phyloP scores from a whole-genome alignment of 2,797 vertebrate species.

The Pseudochaenichthys georgianus region DNA sequence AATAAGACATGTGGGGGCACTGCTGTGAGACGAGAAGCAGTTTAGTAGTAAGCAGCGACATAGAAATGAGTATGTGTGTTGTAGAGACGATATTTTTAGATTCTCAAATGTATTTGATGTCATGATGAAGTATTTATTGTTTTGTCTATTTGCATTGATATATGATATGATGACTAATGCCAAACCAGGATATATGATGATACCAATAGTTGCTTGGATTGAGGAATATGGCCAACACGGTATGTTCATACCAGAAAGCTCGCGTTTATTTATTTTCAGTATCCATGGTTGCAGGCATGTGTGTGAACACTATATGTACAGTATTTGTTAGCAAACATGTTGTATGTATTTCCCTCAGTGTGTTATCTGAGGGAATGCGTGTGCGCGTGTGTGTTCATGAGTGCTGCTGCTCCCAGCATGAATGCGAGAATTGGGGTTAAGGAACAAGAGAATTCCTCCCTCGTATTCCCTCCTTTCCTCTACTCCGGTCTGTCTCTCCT shows the following conservation, averaged over 20 bases:
- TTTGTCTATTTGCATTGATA: background rate
- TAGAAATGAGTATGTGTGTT: background rate
- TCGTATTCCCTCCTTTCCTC: conserved; percentile 71
- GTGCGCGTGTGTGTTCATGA: conserved; percentile 57
- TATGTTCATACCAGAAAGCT: background rate
- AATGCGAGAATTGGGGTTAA: conserved; percentile 80
- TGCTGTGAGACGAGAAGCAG: background rate
- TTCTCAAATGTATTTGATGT: background rate
- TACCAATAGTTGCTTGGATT: background rate
- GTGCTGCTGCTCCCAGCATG: conserved; percentile 72
- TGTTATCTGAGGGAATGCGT: conserved; percentile 12
- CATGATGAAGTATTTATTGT: background rate
- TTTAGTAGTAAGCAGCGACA: background rate
- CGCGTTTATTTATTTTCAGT: background rate
- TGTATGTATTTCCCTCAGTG: conserved; percentile 37
- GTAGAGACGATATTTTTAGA: background rate
- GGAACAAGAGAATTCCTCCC: conserved; percentile 81
- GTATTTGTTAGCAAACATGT: conserved; percentile 31
- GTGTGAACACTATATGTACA: conserved; percentile 13
- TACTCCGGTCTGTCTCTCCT: conserved; percentile 30
- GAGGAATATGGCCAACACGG: background rate
- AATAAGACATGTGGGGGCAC: background rate
- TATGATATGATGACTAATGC: background rate
- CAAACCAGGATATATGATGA: background rate
- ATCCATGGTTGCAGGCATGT: background rate